A percentile compares a stretch with the other conserved stretches of the same genome.
Conservation (phyloP, 1,140 invertebrate genomes). For the Pomacea maculata region DNA sequence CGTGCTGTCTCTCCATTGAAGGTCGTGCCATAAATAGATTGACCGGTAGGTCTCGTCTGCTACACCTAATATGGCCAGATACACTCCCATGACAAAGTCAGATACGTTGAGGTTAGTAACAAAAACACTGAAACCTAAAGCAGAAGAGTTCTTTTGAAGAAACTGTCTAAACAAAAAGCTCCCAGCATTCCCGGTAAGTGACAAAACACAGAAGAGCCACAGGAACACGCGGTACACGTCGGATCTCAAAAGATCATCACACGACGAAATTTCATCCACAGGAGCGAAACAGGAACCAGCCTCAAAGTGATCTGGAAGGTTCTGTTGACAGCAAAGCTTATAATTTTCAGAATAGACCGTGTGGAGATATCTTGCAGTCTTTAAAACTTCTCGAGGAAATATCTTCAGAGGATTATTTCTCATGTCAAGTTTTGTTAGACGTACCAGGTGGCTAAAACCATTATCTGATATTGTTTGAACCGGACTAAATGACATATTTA, state of each 20-base stretch:
- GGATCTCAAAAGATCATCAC: slow-evolving; percentile 39
- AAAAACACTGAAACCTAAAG: slow-evolving; percentile 37
- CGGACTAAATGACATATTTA: neutral
- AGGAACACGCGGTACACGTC: slow-evolving; percentile 36
- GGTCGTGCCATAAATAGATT: no score
- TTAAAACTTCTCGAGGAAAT: slow-evolving; percentile 21
- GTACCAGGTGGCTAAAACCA: neutral
- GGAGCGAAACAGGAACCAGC: slow-evolving; percentile 36
- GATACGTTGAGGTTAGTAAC: slow-evolving; percentile 48
- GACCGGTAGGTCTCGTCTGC: slow-evolving; percentile 32
- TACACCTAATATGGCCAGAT: slow-evolving; percentile 51
- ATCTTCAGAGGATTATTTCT: neutral
- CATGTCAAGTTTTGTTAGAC: neutral
- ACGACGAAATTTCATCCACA: slow-evolving; percentile 41
- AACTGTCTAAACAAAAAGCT: slow-evolving; percentile 34
- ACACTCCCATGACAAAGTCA: slow-evolving; percentile 59
- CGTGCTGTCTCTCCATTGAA: no score
- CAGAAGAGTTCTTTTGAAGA: slow-evolving; percentile 12
- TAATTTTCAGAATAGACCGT: slow-evolving; percentile 32
- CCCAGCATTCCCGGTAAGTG: slow-evolving; percentile 38
- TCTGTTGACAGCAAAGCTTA: slow-evolving; percentile 42
- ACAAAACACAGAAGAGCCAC: slow-evolving; percentile 43
- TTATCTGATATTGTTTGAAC: neutral
- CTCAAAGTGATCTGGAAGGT: slow-evolving; percentile 16
- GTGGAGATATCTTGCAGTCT: slow-evolving; percentile 1